Conservation (phyloP, 2,888 invertebrate genomes). For the Orchesella flavescens region DNA sequence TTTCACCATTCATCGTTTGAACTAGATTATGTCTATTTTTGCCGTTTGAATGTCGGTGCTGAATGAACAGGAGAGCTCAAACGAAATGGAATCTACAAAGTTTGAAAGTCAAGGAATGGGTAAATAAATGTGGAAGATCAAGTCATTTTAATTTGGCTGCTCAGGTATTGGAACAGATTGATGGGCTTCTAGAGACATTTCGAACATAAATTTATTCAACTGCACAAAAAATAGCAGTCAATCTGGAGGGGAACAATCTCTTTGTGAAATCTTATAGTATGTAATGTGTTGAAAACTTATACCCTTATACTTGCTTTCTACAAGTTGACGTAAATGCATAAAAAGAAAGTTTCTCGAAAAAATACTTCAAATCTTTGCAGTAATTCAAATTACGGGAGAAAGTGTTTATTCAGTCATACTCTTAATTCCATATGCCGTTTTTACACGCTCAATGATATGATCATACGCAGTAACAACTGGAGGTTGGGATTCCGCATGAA, state of each 20-base stretch:
- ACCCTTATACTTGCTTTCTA: too few species aligned
- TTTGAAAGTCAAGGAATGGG: neutral
- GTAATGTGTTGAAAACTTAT: too few species aligned
- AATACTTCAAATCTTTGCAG: too few species aligned
- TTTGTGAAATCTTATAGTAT: too few species aligned
- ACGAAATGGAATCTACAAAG: neutral
- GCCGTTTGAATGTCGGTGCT: neutral
- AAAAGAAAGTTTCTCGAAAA: too few species aligned
- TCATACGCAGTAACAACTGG: constrained; percentile 55
- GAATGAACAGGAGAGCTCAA: constrained; percentile 1
- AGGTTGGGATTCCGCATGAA: neutral
- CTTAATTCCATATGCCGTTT: constrained; percentile 44
- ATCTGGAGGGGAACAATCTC: too few species aligned
- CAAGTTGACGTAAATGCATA: too few species aligned
- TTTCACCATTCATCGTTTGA: neutral
- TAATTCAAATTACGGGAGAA: too few species aligned
- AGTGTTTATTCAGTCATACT: neutral
- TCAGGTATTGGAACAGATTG: constrained; percentile 40
- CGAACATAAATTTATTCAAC: neutral
- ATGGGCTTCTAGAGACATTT: constrained; percentile 17
- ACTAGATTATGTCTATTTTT: neutral
- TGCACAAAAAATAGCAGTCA: neutral
- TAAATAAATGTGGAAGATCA: neutral
- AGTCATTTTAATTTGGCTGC: constrained; percentile 29
- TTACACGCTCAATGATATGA: constrained; percentile 52